These are phyloP conservation scores for Pelodiscus sinensis DNA, from an alignment of 2,113 vertebrate species.

Conservation along the genomic window DNA sequence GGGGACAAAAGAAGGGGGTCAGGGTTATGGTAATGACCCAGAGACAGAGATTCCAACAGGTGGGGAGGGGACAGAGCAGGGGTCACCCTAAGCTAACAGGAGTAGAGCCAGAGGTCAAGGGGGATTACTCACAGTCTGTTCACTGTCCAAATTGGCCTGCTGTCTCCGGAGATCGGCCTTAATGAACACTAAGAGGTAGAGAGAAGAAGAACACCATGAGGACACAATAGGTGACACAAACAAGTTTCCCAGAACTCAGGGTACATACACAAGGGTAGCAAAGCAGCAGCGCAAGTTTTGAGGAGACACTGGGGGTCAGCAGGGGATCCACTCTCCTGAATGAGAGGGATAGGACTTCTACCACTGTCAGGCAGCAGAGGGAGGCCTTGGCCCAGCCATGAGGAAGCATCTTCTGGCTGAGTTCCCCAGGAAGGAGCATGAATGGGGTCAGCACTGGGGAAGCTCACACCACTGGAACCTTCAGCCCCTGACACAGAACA, in stretches of 20 bases:
- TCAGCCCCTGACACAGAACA: neutral
- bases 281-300: neutral
- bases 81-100: neutral
- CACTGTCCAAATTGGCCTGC: constrained; percentile 80
- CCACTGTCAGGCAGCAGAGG: neutral
- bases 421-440: neutral
- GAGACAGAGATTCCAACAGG: neutral
- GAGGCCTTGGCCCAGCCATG: neutral
- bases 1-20: neutral
- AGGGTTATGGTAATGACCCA: rapidly evolving
- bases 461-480: neutral
- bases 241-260: neutral
- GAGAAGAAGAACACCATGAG: constrained; percentile 29
- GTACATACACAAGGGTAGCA: neutral
- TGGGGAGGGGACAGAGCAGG: neutral
- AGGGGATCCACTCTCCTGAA: neutral
- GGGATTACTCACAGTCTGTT: constrained; percentile 81
- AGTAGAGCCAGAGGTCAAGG: neutral
- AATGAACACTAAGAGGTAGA: constrained; percentile 84
- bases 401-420: neutral
- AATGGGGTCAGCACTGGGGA: neutral
- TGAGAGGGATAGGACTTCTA: neutral
- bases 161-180: constrained; percentile 91
- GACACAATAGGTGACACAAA: neutral
- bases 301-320: neutral